A percentile compares a stretch with the other conserved stretches of the same genome.
Evolutionary conservation across 2,888 invertebrate genomes (phyloP).

Genomic region (Xylocampa areola): DNA sequence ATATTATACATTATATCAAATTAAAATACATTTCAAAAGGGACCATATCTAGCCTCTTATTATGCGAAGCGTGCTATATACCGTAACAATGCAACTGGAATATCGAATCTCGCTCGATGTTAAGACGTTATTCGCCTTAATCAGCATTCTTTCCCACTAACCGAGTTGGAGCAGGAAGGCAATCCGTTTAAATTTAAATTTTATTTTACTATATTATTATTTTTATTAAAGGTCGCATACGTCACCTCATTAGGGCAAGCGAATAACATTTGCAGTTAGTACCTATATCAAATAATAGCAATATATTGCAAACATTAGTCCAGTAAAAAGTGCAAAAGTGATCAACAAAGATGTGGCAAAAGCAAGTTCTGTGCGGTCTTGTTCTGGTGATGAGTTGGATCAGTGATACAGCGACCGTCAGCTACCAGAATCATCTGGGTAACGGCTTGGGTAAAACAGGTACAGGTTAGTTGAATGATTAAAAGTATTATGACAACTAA

Average conservation of each 20-base stretch:
- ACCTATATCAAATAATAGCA: conserved; percentile 15
- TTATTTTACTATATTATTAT: conserved; percentile 5
- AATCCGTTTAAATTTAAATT: conserved; percentile 12
- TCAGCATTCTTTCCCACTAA: not conserved
- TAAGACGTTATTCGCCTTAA: too few relatives aligned
- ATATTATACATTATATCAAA: too few relatives aligned
- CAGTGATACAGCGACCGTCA: conserved; percentile 75
- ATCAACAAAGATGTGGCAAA: conserved; percentile 71
- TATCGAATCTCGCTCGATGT: too few relatives aligned
- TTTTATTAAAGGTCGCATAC: conserved; percentile 38
- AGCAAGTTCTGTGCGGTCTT: conserved; percentile 68
- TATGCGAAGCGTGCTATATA: too few relatives aligned
- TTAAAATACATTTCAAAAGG: too few relatives aligned
- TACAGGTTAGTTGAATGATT: too few relatives aligned
- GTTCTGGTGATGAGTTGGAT: conserved; percentile 78
- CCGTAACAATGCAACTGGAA: too few relatives aligned
- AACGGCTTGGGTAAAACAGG: conserved; percentile 77
- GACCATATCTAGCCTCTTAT: too few relatives aligned
- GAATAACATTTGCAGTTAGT: conserved; percentile 24
- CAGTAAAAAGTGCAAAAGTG: conserved; percentile 41
- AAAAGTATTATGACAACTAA: too few relatives aligned
- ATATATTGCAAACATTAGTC: conserved; percentile 20
- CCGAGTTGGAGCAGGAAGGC: conserved; percentile 6
- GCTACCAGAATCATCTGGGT: conserved; percentile 70
- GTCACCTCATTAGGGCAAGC: conserved; percentile 68